Percentiles rank a stretch among this genome's conserved stretches.
These are phyloP conservation scores for Callospermophilus lateralis DNA, from an alignment of 2,113 vertebrate species.

Conservation along the genomic window DNA sequence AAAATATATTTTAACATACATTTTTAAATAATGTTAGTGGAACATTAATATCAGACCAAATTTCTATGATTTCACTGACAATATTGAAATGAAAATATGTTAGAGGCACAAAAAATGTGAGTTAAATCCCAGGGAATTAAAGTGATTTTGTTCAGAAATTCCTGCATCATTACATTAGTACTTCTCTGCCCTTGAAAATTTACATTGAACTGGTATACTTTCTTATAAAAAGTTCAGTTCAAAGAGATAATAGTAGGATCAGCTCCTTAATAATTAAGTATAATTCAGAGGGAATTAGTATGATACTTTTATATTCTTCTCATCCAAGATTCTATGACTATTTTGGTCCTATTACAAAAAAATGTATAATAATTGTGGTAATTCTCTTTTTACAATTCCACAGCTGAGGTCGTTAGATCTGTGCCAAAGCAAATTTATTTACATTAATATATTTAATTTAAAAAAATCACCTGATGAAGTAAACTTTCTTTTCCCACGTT, in stretches of 20 bases:
- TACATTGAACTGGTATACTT: neutral
- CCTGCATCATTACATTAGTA: neutral
- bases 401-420: neutral
- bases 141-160: constrained; percentile 59
- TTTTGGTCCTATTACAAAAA: constrained; percentile 39
- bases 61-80: constrained; percentile 48
- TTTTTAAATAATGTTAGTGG: neutral
- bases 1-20: neutral
- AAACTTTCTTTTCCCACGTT: neutral
- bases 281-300: constrained; percentile 58
- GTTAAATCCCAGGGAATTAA: constrained; percentile 53
- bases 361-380: neutral
- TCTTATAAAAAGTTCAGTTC: constrained; percentile 54
- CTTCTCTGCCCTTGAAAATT: constrained; percentile 41
- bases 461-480: neutral
- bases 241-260: constrained; percentile 58
- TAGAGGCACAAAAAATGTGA: neutral
- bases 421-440: neutral
- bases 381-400: neutral
- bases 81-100: constrained; percentile 60
- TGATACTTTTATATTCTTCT: constrained; percentile 19
- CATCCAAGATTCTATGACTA: neutral
- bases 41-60: neutral
- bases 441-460: neutral
- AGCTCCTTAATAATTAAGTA: constrained; percentile 68